Evolutionary conservation across 2,113 vertebrate genomes (phyloP).

Genomic region (Ciconia stormi): DNA sequence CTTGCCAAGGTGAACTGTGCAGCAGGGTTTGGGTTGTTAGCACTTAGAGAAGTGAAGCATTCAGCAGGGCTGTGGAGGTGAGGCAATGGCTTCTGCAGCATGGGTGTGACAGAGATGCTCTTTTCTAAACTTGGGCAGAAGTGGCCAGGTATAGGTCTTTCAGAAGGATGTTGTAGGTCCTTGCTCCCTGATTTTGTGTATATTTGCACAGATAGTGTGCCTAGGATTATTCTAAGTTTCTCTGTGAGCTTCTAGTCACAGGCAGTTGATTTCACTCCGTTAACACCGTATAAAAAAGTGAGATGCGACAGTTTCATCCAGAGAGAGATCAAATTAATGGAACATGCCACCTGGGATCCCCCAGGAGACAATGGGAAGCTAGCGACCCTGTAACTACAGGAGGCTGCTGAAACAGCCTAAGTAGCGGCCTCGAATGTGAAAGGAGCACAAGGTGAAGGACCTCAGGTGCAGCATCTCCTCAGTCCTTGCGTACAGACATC

Average conservation of each 20-base stretch:
- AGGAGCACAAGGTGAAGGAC: background rate
- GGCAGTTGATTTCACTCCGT: background rate
- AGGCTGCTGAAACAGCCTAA: background rate
- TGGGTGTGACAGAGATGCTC: background rate
- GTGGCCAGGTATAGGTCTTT: background rate
- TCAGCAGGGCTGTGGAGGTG: background rate
- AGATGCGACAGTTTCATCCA: background rate
- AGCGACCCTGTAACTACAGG: background rate
- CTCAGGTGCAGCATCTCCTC: background rate
- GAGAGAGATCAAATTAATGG: background rate
- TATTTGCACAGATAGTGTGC: background rate
- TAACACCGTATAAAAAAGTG: background rate
- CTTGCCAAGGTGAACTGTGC: background rate
- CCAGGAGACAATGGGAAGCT: background rate
- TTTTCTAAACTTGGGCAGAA: background rate
- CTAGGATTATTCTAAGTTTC: background rate
- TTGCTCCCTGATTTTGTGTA: background rate
- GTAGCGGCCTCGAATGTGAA: background rate
- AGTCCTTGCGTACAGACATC: background rate
- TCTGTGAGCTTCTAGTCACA: background rate
- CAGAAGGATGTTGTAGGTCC: background rate
- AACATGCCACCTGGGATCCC: background rate
- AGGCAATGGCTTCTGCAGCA: background rate
- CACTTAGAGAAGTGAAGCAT: background rate
- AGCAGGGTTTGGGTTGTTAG: background rate